Percentiles rank a stretch among this genome's conserved stretches.
Evolutionary conservation across 2,797 vertebrate genomes (phyloP).

Genomic region (Spheniscus humboldti): DNA sequence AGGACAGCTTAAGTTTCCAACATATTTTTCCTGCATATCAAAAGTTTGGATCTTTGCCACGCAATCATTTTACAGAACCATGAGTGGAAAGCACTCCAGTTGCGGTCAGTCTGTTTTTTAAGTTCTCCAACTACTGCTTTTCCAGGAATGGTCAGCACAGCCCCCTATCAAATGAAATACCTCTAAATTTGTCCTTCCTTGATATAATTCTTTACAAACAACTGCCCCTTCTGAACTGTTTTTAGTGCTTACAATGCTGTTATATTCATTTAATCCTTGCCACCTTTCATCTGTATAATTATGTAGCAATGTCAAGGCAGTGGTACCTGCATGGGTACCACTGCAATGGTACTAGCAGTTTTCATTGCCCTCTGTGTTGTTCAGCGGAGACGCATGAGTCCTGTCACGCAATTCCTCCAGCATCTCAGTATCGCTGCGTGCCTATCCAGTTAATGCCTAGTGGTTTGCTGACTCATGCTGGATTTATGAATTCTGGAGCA

Average conservation of each 20-base stretch:
- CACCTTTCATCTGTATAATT: not conserved
- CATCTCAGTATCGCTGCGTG: not conserved
- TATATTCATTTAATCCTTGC: not conserved
- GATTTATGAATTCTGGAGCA: not conserved
- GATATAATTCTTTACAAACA: not conserved
- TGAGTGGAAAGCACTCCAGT: conserved; percentile 3
- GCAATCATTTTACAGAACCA: not conserved
- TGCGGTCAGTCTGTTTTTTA: not conserved
- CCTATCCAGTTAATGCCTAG: not conserved
- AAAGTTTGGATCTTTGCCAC: conserved; percentile 11
- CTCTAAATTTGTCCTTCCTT: not conserved
- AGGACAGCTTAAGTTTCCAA: conserved; percentile 1
- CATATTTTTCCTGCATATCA: not conserved
- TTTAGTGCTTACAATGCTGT: not conserved
- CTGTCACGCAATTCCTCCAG: not conserved
- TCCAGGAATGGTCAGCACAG: not conserved
- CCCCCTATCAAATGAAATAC: not conserved
- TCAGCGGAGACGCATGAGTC: not conserved
- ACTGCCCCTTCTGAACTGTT: not conserved
- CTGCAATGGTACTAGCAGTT: not conserved
- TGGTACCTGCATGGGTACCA: too few relatives aligned
- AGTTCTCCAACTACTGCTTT: not conserved
- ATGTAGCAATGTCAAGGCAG: not conserved
- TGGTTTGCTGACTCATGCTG: not conserved
- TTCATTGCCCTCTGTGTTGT: not conserved